Conservation (phyloP, 2,797 vertebrate species). For the Melanotaenia boesemani region DNA sequence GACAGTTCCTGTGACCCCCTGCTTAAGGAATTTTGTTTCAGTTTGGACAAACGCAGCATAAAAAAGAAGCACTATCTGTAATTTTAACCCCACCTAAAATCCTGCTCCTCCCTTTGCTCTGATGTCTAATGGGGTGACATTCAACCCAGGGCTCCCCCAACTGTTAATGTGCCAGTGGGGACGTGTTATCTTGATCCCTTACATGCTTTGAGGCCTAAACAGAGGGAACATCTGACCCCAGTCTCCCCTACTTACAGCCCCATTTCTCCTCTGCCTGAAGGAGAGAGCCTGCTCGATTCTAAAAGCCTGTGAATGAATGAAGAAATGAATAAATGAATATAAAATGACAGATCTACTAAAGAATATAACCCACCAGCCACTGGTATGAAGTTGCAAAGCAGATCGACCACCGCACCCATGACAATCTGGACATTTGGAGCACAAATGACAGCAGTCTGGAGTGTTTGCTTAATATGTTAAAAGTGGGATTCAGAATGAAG, state of each 20-base stretch:
- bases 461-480: slow-evolving; percentile 8
- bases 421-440: slow-evolving; percentile 67
- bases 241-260: slow-evolving; percentile 45
- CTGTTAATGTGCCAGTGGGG: slow-evolving; percentile 45
- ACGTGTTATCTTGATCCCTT: slow-evolving; percentile 34
- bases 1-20: background rate
- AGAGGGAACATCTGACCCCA: slow-evolving; percentile 37
- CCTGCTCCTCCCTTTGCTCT: slow-evolving; percentile 48
- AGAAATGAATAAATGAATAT: slow-evolving; percentile 73
- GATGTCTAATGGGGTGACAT: slow-evolving; percentile 65
- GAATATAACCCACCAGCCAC: slow-evolving; percentile 59
- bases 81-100: slow-evolving; percentile 41
- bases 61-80: slow-evolving; percentile 62
- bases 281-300: slow-evolving; percentile 74
- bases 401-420: slow-evolving; percentile 36
- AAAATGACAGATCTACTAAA: slow-evolving; percentile 59
- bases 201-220: slow-evolving; percentile 60
- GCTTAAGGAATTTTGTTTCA: slow-evolving; percentile 21
- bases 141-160: slow-evolving; percentile 24
- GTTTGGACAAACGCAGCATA: slow-evolving; percentile 46
- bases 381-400: slow-evolving; percentile 44
- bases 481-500: slow-evolving; percentile 30
- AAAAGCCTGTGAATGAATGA: slow-evolving; percentile 79
- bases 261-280: slow-evolving; percentile 79
- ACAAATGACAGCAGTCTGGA: slow-evolving; percentile 50